A percentile compares a stretch with the other conserved stretches of the same genome.
These are phyloP conservation scores for Harpegnathos saltator DNA, from an alignment of 1,140 invertebrate genomes.

Conservation along the genomic window DNA sequence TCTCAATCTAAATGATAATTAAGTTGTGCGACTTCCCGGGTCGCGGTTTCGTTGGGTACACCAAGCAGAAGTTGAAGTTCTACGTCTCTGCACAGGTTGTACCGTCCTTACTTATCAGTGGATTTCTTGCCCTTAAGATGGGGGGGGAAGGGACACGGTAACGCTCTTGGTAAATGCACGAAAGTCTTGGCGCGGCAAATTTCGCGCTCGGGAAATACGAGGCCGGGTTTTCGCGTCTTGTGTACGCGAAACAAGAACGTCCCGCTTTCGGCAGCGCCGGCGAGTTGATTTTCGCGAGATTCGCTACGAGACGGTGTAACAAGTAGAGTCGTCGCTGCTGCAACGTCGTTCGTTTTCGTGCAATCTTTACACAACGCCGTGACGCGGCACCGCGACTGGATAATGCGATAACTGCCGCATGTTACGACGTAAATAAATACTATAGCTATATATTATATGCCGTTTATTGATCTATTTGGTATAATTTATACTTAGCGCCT, in stretches of 20 bases:
- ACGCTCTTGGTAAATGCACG: conserved; percentile 12
- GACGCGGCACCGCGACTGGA: not conserved
- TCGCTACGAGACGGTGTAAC: not conserved
- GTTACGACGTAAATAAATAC: conserved; percentile 57
- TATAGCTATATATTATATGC: conserved; percentile 50
- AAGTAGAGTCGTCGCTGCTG: not conserved
- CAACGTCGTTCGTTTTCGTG: conserved; percentile 8
- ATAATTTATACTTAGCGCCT: conserved; percentile 34
- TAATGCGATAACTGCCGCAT: conserved; percentile 23
- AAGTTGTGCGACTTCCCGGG: not conserved
- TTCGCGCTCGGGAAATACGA: conserved; percentile 3
- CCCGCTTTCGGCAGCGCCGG: not conserved
- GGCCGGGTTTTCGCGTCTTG: not conserved
- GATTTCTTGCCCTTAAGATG: conserved; percentile 4
- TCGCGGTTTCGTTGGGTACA: not conserved
- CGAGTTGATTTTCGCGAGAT: not conserved
- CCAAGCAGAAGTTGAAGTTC: not conserved
- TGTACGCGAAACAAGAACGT: conserved; percentile 14
- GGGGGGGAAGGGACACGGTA: not conserved
- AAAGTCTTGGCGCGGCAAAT: not conserved
- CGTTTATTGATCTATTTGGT: conserved; percentile 59
- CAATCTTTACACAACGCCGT: conserved; percentile 16
- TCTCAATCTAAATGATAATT: conserved; percentile 2
- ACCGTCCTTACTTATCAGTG: not conserved
- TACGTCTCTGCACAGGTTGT: not conserved